phyloP scores from a whole-genome alignment of 2,888 invertebrate species.

The Carpatolechia fugitivella region DNA sequence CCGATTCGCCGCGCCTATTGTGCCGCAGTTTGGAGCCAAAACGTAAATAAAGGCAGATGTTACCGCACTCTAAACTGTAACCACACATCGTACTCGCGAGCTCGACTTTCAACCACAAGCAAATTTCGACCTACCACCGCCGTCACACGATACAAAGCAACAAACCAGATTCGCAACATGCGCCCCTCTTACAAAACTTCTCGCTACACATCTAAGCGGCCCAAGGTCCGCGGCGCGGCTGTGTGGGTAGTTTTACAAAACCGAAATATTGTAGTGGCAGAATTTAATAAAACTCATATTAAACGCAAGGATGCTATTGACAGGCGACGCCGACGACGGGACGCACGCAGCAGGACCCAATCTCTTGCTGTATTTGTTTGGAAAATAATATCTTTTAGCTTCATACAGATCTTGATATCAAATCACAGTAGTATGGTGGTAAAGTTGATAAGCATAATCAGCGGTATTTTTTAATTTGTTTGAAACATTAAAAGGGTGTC shows the following conservation, averaged over 20 bases:
- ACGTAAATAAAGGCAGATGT: constrained; percentile 79
- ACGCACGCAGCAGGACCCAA: background rate
- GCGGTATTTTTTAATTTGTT: too few species aligned
- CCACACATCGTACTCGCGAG: constrained; percentile 28
- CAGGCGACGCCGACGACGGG: constrained; percentile 41
- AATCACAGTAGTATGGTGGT: too few species aligned
- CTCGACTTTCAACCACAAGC: constrained; percentile 22
- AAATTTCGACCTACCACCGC: constrained; percentile 31
- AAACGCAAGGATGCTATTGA: constrained; percentile 61
- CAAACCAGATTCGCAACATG: background rate
- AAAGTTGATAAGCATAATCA: too few species aligned
- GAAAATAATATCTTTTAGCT: background rate
- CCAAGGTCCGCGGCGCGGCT: constrained; percentile 46
- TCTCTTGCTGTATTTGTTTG: background rate
- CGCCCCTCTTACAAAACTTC: background rate
- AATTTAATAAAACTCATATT: constrained; percentile 74
- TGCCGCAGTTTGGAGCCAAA: constrained; percentile 69
- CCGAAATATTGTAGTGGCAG: constrained; percentile 59
- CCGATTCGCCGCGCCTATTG: constrained; percentile 70
- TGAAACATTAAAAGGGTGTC: too few species aligned
- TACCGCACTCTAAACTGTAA: constrained; percentile 66
- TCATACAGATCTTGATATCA: too few species aligned
- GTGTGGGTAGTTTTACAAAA: constrained; percentile 76
- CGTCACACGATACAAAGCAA: background rate
- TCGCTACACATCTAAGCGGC: constrained; percentile 37